phyloP scores from a whole-genome alignment of 2,888 invertebrate genomes.

The Sminthurinus aureus region DNA sequence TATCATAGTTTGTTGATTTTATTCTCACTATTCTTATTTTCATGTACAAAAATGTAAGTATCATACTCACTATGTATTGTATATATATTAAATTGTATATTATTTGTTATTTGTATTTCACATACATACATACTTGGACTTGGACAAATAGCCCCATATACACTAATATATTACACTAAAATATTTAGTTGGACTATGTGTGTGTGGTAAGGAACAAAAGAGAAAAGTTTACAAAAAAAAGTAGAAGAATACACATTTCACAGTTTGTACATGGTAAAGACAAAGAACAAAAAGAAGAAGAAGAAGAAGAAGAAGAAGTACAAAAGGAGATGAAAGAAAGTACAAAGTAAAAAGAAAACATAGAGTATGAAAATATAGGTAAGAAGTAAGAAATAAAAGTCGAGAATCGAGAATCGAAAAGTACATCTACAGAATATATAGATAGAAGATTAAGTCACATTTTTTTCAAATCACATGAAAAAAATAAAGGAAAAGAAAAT shows the following conservation, averaged over 20 bases:
- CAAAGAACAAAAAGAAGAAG: neutral
- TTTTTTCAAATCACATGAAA: neutral
- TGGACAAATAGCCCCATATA: neutral
- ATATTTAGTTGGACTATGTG: no score
- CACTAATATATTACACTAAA: no score
- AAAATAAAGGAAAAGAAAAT: neutral
- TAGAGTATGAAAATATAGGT: neutral
- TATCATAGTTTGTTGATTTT: no score
- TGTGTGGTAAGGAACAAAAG: neutral
- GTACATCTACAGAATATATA: neutral
- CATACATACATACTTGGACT: neutral
- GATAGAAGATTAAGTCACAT: neutral
- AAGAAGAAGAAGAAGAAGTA: conserved; percentile 5
- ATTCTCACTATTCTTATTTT: no score
- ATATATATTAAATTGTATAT: no score
- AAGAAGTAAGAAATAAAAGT: conserved; percentile 5
- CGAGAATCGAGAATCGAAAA: neutral
- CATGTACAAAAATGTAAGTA: no score
- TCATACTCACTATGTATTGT: neutral
- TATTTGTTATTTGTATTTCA: neutral
- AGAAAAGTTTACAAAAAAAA: neutral
- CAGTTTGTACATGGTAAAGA: neutral
- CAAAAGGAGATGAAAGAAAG: neutral
- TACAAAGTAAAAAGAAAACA: neutral
- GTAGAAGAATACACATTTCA: neutral